These are phyloP conservation scores for Metaphire vulgaris DNA, from an alignment of 1,140 invertebrate species.

Conservation along the genomic window DNA sequence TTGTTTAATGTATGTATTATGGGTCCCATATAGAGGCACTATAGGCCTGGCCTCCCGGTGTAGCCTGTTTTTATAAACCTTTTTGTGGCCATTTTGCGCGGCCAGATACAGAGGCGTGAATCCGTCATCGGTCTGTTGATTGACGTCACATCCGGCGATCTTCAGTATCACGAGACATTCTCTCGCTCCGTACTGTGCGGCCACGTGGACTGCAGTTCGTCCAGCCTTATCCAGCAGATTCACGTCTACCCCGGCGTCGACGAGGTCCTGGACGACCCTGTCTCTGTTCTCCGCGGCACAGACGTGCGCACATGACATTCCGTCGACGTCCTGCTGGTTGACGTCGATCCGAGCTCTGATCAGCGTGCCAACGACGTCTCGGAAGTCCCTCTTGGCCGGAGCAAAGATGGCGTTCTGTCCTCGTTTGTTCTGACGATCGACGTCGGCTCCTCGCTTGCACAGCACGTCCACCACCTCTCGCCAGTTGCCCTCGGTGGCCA, in stretches of 20 bases:
- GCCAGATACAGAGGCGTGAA: slow-evolving; percentile 39
- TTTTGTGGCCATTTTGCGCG: slow-evolving; percentile 33
- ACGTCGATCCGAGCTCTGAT: slow-evolving; percentile 16
- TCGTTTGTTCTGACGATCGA: slow-evolving; percentile 13
- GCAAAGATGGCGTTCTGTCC: slow-evolving; percentile 18
- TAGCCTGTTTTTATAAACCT: slow-evolving; percentile 5
- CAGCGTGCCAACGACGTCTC: slow-evolving; percentile 6
- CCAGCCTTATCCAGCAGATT: slow-evolving; percentile 15
- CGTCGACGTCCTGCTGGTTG: slow-evolving; percentile 32
- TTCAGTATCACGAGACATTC: slow-evolving; percentile 26
- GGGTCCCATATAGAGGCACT: too few relatives aligned
- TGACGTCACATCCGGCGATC: slow-evolving; percentile 30
- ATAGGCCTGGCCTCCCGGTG: too few relatives aligned
- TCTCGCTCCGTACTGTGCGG: slow-evolving; percentile 33
- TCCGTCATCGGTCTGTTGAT: slow-evolving; percentile 35
- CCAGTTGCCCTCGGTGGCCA: slow-evolving; percentile 32
- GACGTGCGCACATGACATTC: slow-evolving; percentile 36
- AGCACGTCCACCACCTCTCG: slow-evolving; percentile 32
- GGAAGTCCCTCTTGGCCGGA: slow-evolving; percentile 10
- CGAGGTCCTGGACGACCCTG: slow-evolving; percentile 32
- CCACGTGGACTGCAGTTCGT: slow-evolving; percentile 24
- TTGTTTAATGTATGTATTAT: too few relatives aligned
- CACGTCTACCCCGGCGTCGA: slow-evolving; percentile 23
- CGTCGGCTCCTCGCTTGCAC: slow-evolving; percentile 23
- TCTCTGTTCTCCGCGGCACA: slow-evolving; percentile 31